These are phyloP conservation scores for Scaptodrosophila lebanonensis DNA, from an alignment of 1,140 invertebrate genomes.

Conservation along the genomic window DNA sequence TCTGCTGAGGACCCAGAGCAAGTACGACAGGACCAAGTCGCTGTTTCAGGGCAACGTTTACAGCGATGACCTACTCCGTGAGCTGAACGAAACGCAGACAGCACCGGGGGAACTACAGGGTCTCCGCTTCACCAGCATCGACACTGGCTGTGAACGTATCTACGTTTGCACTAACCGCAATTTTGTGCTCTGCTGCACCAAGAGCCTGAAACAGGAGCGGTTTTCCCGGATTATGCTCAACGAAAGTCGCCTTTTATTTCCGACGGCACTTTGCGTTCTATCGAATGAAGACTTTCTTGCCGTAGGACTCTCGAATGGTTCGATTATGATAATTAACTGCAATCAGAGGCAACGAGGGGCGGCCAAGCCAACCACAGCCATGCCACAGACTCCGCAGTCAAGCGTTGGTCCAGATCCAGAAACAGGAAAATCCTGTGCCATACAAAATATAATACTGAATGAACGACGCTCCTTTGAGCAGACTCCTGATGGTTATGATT, in stretches of 20 bases:
- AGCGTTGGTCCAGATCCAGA: constrained; percentile 26
- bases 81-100: constrained; percentile 59
- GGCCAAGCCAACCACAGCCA: constrained; percentile 20
- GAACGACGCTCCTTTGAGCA: constrained; percentile 59
- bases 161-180: constrained; percentile 73
- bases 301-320: constrained; percentile 73
- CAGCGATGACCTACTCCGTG: constrained; percentile 58
- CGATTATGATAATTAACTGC: constrained; percentile 71
- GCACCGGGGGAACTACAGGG: constrained; percentile 46
- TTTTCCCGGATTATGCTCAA: constrained; percentile 55
- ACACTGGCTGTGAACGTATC: constrained; percentile 55
- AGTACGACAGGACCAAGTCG: constrained; percentile 64
- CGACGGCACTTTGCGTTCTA: constrained; percentile 59
- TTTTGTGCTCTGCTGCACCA: constrained; percentile 66
- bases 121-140: constrained; percentile 64
- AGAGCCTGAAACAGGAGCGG: constrained; percentile 60
- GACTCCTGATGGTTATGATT: constrained; percentile 15
- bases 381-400: constrained; percentile 3
- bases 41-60: constrained; percentile 74
- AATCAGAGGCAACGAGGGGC: constrained; percentile 45
- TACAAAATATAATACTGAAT: constrained; percentile 75
- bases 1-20: constrained; percentile 36
- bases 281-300: constrained; percentile 63
- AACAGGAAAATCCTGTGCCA: constrained; percentile 74
- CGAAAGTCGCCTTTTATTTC: constrained; percentile 64